Base-by-base conservation (phyloP, 2,888 invertebrate genomes). In the Tortrix viridana region DNA sequence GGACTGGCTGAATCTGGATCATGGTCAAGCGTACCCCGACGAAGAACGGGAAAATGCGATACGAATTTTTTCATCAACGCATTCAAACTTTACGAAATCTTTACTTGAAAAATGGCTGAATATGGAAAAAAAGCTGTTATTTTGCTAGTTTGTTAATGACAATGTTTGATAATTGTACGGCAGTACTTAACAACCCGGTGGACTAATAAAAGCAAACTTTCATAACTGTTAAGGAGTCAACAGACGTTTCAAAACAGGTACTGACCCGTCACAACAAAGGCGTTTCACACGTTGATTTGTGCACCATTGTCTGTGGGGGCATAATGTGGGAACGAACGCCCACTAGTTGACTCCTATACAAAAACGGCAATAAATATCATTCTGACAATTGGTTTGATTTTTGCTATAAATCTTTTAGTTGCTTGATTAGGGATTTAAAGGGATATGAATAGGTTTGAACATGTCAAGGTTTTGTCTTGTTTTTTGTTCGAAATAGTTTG, bases 311-410 rank as follows among this genome's bases (percentile, higher is more conserved):
- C 57, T 57, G 62, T 23, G n/a, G 26, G 23, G 52, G 46, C 57
- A 56, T 57, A 63, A 63, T 63, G 57, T 63, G 62, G 62, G 62
- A 63, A 62, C 38, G 16, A 19, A 23, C 62, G 57, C 62, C 62
- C 62, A 62, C 62, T 41, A 37, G 16, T 32, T 14, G 52, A 22
- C 50, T 38, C 50, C 46, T 52, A 46, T 38, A 53, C 38, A 52
- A 62, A 62, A 62, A 57, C 46, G 49, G 56, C 46, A 20, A 52
- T 50, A 62, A 55, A 55, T 55, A 26, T n/a, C 19, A 16, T 14
- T 26, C 19, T 63, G 57, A 53, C 57, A 63, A 58, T 57, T 37
- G 47, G 57, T 63, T 62, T 56, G 62, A 62, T 56, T 62, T 62
- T 57, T 22, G 56, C 62, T 19, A 37, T 63, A 41, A 63, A 58